Conservation (phyloP, 1,140 invertebrate genomes). For the Brachionus paranguensis region DNA sequence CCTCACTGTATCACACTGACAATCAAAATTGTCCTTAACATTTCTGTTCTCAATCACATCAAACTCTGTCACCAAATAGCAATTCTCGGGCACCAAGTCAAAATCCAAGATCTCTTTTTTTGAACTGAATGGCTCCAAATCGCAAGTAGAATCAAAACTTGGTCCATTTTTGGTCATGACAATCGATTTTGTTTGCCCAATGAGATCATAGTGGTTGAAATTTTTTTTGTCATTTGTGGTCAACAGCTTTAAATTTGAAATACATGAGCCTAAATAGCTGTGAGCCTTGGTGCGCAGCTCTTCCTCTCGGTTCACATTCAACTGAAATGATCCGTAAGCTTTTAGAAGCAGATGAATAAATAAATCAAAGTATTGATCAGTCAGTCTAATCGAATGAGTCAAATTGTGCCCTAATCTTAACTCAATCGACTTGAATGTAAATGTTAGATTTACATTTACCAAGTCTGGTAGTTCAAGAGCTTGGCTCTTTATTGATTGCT, state of each 20-base stretch:
- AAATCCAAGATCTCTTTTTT: background rate
- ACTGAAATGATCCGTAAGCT: conserved; percentile 8
- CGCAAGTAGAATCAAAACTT: background rate
- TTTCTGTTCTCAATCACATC: background rate
- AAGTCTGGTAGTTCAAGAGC: background rate
- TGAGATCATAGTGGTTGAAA: background rate
- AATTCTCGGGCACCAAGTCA: background rate
- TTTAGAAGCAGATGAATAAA: background rate
- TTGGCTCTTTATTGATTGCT: background rate
- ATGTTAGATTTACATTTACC: background rate
- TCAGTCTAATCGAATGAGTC: background rate
- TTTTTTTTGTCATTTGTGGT: background rate
- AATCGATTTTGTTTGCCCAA: background rate
- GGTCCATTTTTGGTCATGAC: background rate
- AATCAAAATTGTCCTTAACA: background rate
- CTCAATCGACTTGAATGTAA: conserved; percentile 18
- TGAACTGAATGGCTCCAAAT: background rate
- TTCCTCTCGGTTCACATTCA: background rate
- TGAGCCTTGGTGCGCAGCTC: background rate
- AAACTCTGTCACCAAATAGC: conserved; percentile 1
- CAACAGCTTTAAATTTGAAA: background rate
- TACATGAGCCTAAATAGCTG: background rate
- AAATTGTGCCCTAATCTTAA: background rate
- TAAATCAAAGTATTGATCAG: conserved; percentile 13
- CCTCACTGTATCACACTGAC: background rate